These are phyloP conservation scores for Caenorhabditis wallacei DNA, from an alignment of 2,888 invertebrate species.

Conservation along the genomic window DNA sequence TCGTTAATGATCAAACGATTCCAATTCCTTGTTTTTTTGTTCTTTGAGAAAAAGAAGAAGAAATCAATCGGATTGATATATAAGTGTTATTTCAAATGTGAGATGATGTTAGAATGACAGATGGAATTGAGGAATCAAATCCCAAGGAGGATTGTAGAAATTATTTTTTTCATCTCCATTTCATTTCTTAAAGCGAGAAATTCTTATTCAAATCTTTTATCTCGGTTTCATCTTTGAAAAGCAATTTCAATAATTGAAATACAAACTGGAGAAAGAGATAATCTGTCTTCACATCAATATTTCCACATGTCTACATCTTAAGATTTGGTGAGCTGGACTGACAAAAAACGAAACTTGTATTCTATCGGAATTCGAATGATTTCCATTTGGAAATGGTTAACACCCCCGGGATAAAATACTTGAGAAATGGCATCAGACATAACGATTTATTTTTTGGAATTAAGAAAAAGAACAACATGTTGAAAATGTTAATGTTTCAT, in stretches of 20 bases:
- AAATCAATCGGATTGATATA: constrained; percentile 27
- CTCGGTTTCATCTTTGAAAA: constrained; percentile 3
- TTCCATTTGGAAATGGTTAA: constrained; percentile 12
- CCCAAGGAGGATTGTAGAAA: constrained; percentile 44
- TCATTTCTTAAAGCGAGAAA: constrained; percentile 10
- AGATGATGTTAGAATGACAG: constrained; percentile 18
- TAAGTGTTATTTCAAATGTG: neutral
- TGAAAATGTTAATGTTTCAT: constrained; percentile 3
- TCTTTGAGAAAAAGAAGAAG: constrained; percentile 4
- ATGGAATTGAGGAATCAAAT: constrained; percentile 6
- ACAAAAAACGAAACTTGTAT: constrained; percentile 30
- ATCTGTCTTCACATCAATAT: constrained; percentile 6
- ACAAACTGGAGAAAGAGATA: constrained; percentile 4
- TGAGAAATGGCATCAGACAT: constrained; percentile 22
- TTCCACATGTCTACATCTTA: constrained; percentile 7
- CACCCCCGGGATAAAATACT: neutral
- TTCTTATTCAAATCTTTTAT: neutral
- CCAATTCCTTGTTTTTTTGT: neutral
- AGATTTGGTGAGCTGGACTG: neutral
- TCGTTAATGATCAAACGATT: neutral
- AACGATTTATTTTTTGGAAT: neutral
- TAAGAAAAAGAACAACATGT: neutral
- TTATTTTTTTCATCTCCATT: constrained; percentile 40
- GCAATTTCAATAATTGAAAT: constrained; percentile 62
- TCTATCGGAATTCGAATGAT: constrained; percentile 23